Evolutionary conservation across 2,797 vertebrate species (phyloP).

Genomic region (Vespertilio murinus): DNA sequence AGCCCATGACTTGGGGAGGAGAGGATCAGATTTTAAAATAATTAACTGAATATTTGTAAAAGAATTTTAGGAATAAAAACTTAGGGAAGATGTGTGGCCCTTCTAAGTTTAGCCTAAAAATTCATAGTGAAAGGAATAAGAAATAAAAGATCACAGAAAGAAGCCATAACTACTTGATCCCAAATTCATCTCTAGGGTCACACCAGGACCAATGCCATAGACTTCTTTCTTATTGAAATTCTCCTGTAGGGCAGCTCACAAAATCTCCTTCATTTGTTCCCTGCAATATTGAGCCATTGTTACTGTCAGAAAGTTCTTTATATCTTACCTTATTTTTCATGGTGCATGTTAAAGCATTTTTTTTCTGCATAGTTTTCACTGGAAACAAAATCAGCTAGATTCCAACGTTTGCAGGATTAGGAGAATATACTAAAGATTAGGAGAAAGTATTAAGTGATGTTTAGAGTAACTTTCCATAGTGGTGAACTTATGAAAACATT

Average conservation of each 20-base stretch:
- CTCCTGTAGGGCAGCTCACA: not conserved
- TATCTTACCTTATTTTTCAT: not conserved
- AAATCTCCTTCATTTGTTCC: not conserved
- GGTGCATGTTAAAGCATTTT: not conserved
- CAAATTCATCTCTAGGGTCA: not conserved
- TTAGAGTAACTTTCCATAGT: not conserved
- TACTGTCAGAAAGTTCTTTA: slow-evolving; percentile 29
- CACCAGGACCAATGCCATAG: not conserved
- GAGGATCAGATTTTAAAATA: not conserved
- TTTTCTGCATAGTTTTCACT: not conserved
- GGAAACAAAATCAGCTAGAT: slow-evolving; percentile 27
- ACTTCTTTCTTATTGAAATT: not conserved
- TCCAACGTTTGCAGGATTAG: not conserved
- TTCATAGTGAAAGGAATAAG: not conserved
- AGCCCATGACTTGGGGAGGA: not conserved
- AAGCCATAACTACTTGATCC: not conserved
- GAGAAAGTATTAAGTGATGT: not conserved
- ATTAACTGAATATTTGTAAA: not conserved
- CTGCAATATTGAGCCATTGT: not conserved
- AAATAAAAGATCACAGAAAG: not conserved
- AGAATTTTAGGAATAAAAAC: not conserved
- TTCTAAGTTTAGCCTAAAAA: not conserved
- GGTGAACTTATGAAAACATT: not conserved
- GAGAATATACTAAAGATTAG: not conserved
- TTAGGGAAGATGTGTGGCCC: not conserved